Evolutionary conservation across 2,888 invertebrate species (phyloP).

Genomic region (Drosophila monieri): DNA sequence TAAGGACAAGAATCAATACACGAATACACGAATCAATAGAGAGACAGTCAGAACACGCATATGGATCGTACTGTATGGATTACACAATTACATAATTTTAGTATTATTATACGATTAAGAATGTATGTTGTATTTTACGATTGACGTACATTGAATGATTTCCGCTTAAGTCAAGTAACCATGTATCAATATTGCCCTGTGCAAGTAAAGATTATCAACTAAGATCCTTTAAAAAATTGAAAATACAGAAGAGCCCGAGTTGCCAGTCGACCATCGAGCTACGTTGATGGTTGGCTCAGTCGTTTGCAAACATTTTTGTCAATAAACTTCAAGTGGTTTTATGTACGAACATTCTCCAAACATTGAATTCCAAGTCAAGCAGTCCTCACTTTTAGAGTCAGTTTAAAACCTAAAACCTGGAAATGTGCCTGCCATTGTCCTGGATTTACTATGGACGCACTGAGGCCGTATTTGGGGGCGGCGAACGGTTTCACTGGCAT

Average conservation of each 20-base stretch:
- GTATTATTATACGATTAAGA: constrained; percentile 49
- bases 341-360: constrained; percentile 17
- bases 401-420: not conserved
- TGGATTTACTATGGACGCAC: not conserved
- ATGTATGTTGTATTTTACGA: constrained; percentile 61
- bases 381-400: not conserved
- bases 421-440: not conserved
- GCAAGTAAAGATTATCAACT: constrained; percentile 38
- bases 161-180: constrained; percentile 48
- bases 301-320: constrained; percentile 41
- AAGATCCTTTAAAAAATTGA: constrained; percentile 9
- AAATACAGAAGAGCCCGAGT: constrained; percentile 12
- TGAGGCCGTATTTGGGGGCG: not conserved
- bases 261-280: constrained; percentile 41
- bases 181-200: constrained; percentile 44
- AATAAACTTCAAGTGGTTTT: constrained; percentile 42
- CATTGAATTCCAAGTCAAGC: not conserved
- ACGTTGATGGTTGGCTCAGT: constrained; percentile 44
- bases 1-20: constrained; percentile 52
- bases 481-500: constrained; percentile 1
- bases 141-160: constrained; percentile 68
- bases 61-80: constrained; percentile 40
- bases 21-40: constrained; percentile 5
- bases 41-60: constrained; percentile 10
- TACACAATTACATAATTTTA: constrained; percentile 52